A percentile compares a stretch with the other conserved stretches of the same genome.
phyloP scores from a whole-genome alignment of 2,888 invertebrate species.

The Polyommatus iphigenia region DNA sequence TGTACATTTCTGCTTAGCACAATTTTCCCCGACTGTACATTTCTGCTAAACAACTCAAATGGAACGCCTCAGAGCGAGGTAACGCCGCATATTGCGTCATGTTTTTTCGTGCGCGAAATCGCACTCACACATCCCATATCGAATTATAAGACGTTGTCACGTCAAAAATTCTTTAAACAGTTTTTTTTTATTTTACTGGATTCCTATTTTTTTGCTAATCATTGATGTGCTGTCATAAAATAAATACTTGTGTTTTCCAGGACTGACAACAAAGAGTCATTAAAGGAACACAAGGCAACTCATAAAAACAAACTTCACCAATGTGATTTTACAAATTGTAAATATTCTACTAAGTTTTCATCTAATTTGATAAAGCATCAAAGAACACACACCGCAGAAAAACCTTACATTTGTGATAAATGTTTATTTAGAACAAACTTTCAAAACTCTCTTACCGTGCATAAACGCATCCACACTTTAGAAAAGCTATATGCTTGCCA shows the following conservation, averaged over 20 bases:
- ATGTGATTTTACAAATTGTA: constrained; percentile 76
- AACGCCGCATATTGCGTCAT: no score
- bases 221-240: background rate
- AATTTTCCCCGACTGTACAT: no score
- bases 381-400: constrained; percentile 67
- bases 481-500: constrained; percentile 67
- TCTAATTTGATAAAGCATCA: constrained; percentile 73
- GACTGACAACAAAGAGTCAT: constrained; percentile 62
- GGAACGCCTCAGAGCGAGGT: no score
- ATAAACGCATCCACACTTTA: constrained; percentile 66
- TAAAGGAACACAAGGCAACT: constrained; percentile 62
- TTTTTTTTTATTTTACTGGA: no score
- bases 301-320: constrained; percentile 60
- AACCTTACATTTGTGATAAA: constrained; percentile 70
- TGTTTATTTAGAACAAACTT: constrained; percentile 73
- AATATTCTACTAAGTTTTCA: constrained; percentile 74
- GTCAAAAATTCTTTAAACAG: no score
- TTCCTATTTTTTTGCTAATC: no score
- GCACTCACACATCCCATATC: no score
- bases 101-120: no score
- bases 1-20: no score
- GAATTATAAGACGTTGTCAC: no score
- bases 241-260: constrained; percentile 47
- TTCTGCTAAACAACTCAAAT: no score
- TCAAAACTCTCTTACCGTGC: constrained; percentile 69